Percentiles rank a stretch among this genome's conserved stretches.
These are phyloP conservation scores for Typhlichthys subterraneus DNA, from an alignment of 2,797 vertebrate genomes.

Conservation along the genomic window DNA sequence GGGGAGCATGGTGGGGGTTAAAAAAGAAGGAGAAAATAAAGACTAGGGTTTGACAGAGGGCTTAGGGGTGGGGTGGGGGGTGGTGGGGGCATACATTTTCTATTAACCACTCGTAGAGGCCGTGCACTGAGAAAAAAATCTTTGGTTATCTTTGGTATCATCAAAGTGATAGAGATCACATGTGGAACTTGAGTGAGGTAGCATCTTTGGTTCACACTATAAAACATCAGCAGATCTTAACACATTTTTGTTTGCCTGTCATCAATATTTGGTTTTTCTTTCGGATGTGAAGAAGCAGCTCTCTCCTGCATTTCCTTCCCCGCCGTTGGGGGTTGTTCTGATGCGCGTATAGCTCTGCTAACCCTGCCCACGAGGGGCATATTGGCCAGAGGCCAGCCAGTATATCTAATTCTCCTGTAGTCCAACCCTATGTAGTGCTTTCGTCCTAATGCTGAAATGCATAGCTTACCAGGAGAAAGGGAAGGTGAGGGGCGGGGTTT, in stretches of 20 bases:
- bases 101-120: conserved; percentile 87
- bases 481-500: conserved; percentile 8
- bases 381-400: conserved; percentile 72
- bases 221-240: conserved; percentile 96
- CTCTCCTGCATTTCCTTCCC: conserved; percentile 80
- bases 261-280: conserved; percentile 60
- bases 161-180: conserved; percentile 99
- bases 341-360: conserved; percentile 73
- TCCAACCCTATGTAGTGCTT: conserved; percentile 85
- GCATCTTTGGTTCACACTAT: conserved; percentile 99
- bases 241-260: conserved; percentile 64
- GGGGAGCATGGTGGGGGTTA: conserved; percentile 54
- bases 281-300: conserved; percentile 80
- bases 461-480: conserved; percentile 75
- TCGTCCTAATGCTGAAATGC: conserved; percentile 96
- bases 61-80: conserved; percentile 26
- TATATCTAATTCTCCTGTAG: conserved; percentile 62
- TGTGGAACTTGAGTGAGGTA: conserved; percentile 99
- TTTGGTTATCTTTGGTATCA: conserved; percentile 99
- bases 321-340: conserved; percentile 79
- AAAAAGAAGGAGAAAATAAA: conserved; percentile 15
- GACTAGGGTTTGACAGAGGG: conserved; percentile 29
- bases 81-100: conserved; percentile 74
- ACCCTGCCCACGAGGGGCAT: conserved; percentile 77
- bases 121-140: conserved; percentile 91